Conservation (phyloP, 1,140 invertebrate genomes). For the Drepana arcuata region DNA sequence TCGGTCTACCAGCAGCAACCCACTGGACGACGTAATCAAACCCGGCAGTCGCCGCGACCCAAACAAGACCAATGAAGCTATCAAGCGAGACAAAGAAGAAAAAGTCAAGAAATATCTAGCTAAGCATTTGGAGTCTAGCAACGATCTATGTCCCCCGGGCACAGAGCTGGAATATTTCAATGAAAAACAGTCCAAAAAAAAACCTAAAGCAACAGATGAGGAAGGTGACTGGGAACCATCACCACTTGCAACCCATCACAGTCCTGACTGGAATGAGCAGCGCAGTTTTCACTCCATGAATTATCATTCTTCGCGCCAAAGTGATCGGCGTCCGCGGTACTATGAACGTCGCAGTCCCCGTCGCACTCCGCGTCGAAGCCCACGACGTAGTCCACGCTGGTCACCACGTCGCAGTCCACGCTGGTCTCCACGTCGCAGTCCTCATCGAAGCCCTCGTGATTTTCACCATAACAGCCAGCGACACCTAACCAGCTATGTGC, state of each 20-base stretch:
- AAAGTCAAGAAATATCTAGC: slow-evolving; percentile 55
- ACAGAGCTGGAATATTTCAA: slow-evolving; percentile 54
- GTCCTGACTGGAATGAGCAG: too few species aligned
- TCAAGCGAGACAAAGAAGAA: slow-evolving; percentile 52
- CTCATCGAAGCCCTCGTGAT: slow-evolving; percentile 4
- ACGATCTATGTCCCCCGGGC: slow-evolving; percentile 50
- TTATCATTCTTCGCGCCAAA: too few species aligned
- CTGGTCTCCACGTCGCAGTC: not conserved
- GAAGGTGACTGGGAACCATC: too few species aligned
- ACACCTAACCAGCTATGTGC: too few species aligned
- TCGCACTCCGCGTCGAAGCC: slow-evolving; percentile 18
- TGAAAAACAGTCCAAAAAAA: slow-evolving; percentile 15
- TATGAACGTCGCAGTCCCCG: slow-evolving; percentile 4
- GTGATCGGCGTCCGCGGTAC: too few species aligned
- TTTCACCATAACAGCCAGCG: slow-evolving; percentile 7
- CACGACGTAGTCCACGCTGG: slow-evolving; percentile 7
- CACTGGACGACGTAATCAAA: slow-evolving; percentile 39
- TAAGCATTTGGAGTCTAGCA: slow-evolving; percentile 43
- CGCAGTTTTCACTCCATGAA: too few species aligned
- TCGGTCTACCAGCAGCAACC: slow-evolving; percentile 8
- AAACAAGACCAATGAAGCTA: slow-evolving; percentile 55
- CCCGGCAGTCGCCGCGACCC: slow-evolving; percentile 56
- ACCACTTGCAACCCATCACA: too few species aligned
- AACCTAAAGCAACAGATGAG: not conserved
- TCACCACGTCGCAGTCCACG: not conserved